phyloP scores from a whole-genome alignment of 2,797 vertebrate genomes.

The Pampus argenteus region DNA sequence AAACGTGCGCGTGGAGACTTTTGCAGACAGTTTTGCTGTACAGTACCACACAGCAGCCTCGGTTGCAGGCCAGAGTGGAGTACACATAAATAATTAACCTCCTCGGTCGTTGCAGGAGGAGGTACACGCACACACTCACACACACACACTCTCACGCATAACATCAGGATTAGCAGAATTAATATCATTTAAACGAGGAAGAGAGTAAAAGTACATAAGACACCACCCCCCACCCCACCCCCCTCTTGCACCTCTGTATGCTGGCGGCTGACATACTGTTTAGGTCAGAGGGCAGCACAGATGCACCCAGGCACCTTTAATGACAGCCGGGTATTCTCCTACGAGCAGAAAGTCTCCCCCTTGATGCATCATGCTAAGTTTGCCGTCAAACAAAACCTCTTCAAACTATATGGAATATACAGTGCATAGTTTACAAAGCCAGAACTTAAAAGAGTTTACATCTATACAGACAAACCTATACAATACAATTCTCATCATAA shows the following conservation, averaged over 20 bases:
- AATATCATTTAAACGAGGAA: slow-evolving; percentile 61
- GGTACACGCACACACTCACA: slow-evolving; percentile 22
- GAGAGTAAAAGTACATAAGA: slow-evolving; percentile 65
- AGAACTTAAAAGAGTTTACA: slow-evolving; percentile 76
- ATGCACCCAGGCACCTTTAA: slow-evolving; percentile 40
- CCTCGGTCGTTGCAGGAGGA: slow-evolving; percentile 51
- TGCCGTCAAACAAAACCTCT: slow-evolving; percentile 64
- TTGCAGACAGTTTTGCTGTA: slow-evolving; percentile 76
- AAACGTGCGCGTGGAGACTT: slow-evolving; percentile 70
- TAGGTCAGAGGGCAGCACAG: slow-evolving; percentile 44
- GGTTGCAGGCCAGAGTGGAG: slow-evolving; percentile 33
- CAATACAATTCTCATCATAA: slow-evolving; percentile 68
- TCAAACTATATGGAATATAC: slow-evolving; percentile 83
- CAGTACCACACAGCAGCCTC: slow-evolving; percentile 45
- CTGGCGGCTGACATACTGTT: slow-evolving; percentile 35
- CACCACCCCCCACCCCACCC: neutral
- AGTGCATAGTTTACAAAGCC: slow-evolving; percentile 91
- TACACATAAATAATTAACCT: slow-evolving; percentile 49
- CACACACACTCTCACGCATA: slow-evolving; percentile 14
- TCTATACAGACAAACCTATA: slow-evolving; percentile 80
- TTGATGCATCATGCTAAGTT: slow-evolving; percentile 78
- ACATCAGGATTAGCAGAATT: slow-evolving; percentile 47
- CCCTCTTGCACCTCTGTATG: slow-evolving; percentile 22
- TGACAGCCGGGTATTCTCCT: slow-evolving; percentile 32
- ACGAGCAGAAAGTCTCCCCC: slow-evolving; percentile 53